These are phyloP conservation scores for Hippopotamyrus pictus DNA, from an alignment of 2,797 vertebrate species.

Conservation along the genomic window DNA sequence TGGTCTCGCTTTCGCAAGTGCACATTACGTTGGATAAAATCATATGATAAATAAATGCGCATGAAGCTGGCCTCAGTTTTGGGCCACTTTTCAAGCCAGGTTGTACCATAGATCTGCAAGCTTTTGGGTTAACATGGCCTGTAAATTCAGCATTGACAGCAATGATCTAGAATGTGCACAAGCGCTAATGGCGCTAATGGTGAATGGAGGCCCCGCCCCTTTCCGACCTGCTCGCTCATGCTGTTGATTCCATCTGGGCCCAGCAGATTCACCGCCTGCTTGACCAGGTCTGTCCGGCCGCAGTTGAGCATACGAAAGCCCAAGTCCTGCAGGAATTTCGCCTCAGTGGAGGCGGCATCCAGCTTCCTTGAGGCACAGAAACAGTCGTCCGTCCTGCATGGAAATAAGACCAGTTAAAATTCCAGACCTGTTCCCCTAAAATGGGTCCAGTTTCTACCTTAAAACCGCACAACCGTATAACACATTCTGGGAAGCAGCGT, in stretches of 20 bases:
- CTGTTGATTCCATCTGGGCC: constrained; percentile 70
- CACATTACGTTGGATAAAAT: neutral
- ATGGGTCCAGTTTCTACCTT: neutral
- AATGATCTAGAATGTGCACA: neutral
- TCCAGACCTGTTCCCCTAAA: neutral
- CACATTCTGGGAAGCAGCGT: neutral
- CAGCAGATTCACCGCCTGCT: constrained; percentile 67
- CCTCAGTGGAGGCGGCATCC: constrained; percentile 66
- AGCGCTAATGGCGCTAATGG: neutral
- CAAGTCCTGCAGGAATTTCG: constrained; percentile 69
- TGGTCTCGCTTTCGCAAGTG: neutral
- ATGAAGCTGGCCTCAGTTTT: neutral
- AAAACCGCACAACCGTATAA: neutral
- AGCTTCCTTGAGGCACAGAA: constrained; percentile 64
- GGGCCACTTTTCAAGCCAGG: neutral
- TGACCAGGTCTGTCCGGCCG: constrained; percentile 68
- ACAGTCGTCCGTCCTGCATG: constrained; percentile 65
- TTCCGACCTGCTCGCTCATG: constrained; percentile 68
- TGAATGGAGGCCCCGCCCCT: neutral
- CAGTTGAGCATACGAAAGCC: constrained; percentile 75
- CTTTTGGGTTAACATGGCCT: neutral
- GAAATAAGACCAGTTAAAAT: neutral
- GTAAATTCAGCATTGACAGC: neutral
- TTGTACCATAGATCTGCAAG: neutral
- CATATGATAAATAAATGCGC: neutral